Evolutionary conservation across 2,888 invertebrate species (phyloP), one percentile per base, ranked within the genome.

Genomic region (Drosophila aldrichi): DNA sequence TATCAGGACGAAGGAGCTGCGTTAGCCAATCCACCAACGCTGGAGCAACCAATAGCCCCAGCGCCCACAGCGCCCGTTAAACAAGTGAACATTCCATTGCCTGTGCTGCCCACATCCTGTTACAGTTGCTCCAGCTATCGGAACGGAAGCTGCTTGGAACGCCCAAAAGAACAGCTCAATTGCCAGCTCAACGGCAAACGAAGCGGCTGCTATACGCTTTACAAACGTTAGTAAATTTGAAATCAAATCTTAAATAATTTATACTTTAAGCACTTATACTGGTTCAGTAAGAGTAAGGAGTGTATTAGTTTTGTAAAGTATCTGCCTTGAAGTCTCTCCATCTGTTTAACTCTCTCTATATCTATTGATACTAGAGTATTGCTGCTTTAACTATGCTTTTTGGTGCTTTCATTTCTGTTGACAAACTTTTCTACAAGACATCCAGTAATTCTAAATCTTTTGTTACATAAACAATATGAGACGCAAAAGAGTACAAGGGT

Each of bases 171-270:
- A 14, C 55, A 46, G 1, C 76, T 36, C 12, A 38, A 6, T 32
- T 65, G 61, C 20, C 70, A 68, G 4, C 51, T 20, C 7, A 55
- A 36, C 2, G 54, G 29, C 8, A 65, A 59, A 29, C 57, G 56
- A 2, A 66, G 56, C 58, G 91, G 91, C 7, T 91, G 91, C 58
- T 90, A 79, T 46, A 88, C 90, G 2, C 62, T 82, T 4, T 63
- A 77, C 48, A 69, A 81, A 64, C 81, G 90, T 90, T 60, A 63
- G 86, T 71, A 9, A 10, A 10, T 25, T 0, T n/a, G 10, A 5
- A 22, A 22, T 22, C 7, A 22, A 14, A 18, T 44, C 22, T 5
- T 0, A 7, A 22, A 7, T 14, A 2, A 20, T 14, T 22, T n/a
- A n/a, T n/a, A n/a, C n/a, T n/a, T n/a, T n/a, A n/a, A n/a, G 2